Percentiles rank a stretch among this genome's conserved stretches.
Conservation (phyloP, 2,113 vertebrate genomes). For the Nibea albiflora region DNA sequence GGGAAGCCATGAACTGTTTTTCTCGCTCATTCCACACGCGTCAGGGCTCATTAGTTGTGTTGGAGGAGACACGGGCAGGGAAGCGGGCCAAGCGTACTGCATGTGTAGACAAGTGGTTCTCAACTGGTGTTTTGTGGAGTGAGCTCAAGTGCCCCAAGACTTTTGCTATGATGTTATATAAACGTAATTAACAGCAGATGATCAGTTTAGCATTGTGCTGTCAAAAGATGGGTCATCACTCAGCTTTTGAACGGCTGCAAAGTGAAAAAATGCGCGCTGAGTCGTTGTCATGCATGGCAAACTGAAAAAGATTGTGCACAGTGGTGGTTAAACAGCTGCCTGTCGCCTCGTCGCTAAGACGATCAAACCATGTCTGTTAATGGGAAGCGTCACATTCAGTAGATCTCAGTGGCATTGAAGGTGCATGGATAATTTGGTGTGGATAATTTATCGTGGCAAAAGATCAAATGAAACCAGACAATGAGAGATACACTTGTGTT, state of each 20-base stretch:
- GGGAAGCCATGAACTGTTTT: constrained; percentile 50
- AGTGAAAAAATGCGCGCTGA: constrained; percentile 5
- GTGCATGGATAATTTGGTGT: not conserved
- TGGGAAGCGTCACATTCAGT: not conserved
- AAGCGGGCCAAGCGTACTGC: constrained; percentile 61
- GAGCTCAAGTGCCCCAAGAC: constrained; percentile 50
- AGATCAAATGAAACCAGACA: not conserved
- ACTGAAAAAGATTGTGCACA: not conserved
- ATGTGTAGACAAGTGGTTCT: constrained; percentile 68
- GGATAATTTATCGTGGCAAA: not conserved
- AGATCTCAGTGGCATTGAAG: not conserved
- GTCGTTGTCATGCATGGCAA: constrained; percentile 13
- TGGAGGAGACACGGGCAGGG: constrained; percentile 65
- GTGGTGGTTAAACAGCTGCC: constrained; percentile 26
- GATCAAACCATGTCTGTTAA: not conserved
- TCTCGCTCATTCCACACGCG: constrained; percentile 68
- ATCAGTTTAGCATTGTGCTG: constrained; percentile 27
- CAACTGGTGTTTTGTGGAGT: constrained; percentile 52
- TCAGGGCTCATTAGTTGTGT: constrained; percentile 74
- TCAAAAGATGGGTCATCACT: constrained; percentile 23
- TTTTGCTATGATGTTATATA: constrained; percentile 56
- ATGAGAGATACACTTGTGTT: not conserved
- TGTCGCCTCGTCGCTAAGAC: not conserved
- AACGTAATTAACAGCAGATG: constrained; percentile 67
- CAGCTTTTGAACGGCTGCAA: constrained; percentile 12